Base-by-base conservation (phyloP, 2,888 invertebrate species). In the Sarcophaga variegata region DNA sequence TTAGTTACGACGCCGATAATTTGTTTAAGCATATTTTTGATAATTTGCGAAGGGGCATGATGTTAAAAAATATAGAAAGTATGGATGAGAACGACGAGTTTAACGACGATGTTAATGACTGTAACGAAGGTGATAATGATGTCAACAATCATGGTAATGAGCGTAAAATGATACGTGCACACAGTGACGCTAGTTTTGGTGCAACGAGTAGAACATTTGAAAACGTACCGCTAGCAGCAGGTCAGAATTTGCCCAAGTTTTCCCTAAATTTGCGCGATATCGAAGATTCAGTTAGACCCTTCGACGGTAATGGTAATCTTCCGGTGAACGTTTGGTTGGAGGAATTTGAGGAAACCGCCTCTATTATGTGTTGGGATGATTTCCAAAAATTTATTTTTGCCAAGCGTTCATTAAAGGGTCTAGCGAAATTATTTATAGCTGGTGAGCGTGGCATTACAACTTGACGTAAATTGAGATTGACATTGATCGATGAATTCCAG, bases 301-400 rank as follows among this genome's bases (percentile, higher is more conserved):
- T 83, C 37, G 78, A 81, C 25, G 88, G 84, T n/a, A 63, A 37
- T 6, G 82, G 77, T 47, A 82, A 83, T 25, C 12, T 84, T 20
- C 60, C 84, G 0, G 66, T 86, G 1, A 62, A 66, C 4, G 60
- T 49, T 12, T 20, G 20, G 20, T 20, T 20, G 20, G 20, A 20
- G 20, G 20, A 20, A 20, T 20, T 20, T 20, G 20, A 86, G 86
- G 82, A 12, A 69, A 83, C 62, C 3, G 69, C 86, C 3, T 20
- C 62, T 1, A 59, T 86, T n/a, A 84, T 88, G 84, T 20, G 72
- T 11, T 86, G 82, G 82, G 79, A 84, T 63, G 86, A 88, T 2
- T 77, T 88, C 5, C 83, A 88, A n/a, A 86, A 86, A 72, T 84
- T 74, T 20, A 70, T 89, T 10, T 89, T 87, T 60, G 89, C 82